Base-by-base conservation (phyloP, 2,113 vertebrate species). In the Rhynchomys soricoides region DNA sequence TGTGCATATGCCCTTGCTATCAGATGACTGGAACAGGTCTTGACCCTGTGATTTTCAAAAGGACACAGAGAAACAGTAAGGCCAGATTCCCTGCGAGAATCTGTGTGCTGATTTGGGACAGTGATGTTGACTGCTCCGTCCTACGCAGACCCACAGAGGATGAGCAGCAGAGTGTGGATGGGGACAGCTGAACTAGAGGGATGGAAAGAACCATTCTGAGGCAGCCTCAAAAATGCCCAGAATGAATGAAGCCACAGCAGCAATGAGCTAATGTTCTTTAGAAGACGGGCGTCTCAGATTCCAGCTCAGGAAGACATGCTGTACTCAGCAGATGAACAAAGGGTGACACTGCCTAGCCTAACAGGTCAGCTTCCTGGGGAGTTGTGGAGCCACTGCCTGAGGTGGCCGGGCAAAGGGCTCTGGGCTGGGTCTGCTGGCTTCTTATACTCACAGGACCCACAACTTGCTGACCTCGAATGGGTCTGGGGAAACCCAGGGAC, bases 401-500 rank as follows among this genome's bases (percentile, higher is more conserved):
- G 55, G 52, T 3, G 3, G 37, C 66, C 21, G 9, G 68, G 78
- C 13, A 9, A 50, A 87, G 57, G 55, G 74, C 43, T 45, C 48
- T 7, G 37, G 64, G 90, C 62, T 50, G 45, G 74, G 55, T 40
- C 78, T 86, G 52, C 68, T 48, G 75, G 48, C 83, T 43, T 89
- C 77, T 86, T 90, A 64, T 37, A n/a, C 34, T 89, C 88, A 75
- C 12, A 0, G 22, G 13, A 97, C 91, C 74, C 75, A 1, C 59
- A 86, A 86, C 66, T 94, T 92, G 87, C 40, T 89, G 64, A 77
- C 81, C 59, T 70, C 89, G 81, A 48, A 45, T 3, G 57, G 62
- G 68, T 8, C 78, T 31, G 95, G 70, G 79, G 85, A 92, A 95
- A 96, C 57, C 57, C 77, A 94, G 78, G 74, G 55, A 73, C 86